Evolutionary conservation across 2,797 vertebrate genomes (phyloP).

Genomic region (Bufotes viridis): DNA sequence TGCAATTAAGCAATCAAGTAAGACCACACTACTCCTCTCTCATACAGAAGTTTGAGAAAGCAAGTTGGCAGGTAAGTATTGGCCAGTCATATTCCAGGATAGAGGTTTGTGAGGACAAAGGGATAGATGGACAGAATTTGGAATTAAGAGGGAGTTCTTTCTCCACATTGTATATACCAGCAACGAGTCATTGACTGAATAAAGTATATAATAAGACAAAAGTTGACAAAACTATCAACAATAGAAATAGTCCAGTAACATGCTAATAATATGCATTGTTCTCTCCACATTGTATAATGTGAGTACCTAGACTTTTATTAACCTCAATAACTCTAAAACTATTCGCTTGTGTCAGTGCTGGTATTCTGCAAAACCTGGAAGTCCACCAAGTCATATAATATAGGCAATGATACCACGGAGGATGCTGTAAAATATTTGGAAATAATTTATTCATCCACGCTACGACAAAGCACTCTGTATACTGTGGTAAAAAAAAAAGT

Average conservation of each 20-base stretch:
- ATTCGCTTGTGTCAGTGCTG: conserved; percentile 21
- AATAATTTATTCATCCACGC: conserved; percentile 42
- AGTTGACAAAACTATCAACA: background rate
- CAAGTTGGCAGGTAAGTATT: too few species aligned
- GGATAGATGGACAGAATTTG: background rate
- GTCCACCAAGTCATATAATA: conserved; percentile 39
- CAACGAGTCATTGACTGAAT: background rate
- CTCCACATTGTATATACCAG: too few species aligned
- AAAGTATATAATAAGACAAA: background rate
- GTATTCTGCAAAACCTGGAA: conserved; percentile 3
- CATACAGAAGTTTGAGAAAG: too few species aligned
- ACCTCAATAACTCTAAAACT: background rate
- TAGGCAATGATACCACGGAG: conserved; percentile 42
- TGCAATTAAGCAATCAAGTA: too few species aligned
- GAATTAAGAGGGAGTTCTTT: background rate
- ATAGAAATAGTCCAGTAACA: background rate
- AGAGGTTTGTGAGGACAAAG: background rate
- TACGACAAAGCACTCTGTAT: conserved; percentile 42
- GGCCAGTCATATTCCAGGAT: background rate
- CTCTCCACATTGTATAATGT: background rate
- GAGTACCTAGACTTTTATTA: conserved; percentile 29
- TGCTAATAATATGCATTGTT: background rate
- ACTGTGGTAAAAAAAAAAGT: conserved; percentile 52
- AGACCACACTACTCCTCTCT: too few species aligned
- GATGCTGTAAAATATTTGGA: conserved; percentile 44